These are phyloP conservation scores for Benitochromis conjunctus DNA, from an alignment of 2,113 vertebrate genomes.

Conservation along the genomic window DNA sequence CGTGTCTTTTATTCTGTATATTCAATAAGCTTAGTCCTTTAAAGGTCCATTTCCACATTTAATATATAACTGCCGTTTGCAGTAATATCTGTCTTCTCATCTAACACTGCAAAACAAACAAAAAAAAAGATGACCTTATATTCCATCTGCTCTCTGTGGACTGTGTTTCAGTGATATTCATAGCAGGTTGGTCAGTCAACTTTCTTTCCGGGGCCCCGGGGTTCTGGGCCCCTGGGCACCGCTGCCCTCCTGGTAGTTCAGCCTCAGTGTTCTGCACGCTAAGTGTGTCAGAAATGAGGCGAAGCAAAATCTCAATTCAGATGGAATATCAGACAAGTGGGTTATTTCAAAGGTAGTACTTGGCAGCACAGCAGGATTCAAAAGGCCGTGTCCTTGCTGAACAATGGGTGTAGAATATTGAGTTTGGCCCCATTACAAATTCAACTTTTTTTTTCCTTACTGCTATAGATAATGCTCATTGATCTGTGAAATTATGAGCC, in stretches of 20 bases:
- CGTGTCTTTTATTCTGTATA: neutral
- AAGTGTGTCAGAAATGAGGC: neutral
- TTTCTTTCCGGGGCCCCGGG: neutral
- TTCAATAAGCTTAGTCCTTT: neutral
- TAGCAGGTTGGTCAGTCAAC: neutral
- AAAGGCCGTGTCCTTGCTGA: constrained; percentile 63
- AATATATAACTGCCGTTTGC: neutral
- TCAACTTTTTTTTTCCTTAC: constrained; percentile 43
- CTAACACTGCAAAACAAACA: neutral
- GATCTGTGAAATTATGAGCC: constrained; percentile 76
- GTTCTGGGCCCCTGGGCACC: neutral
- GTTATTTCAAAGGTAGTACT: constrained; percentile 30
- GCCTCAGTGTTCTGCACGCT: neutral
- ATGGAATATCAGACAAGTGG: constrained; percentile 14
- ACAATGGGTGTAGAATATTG: constrained; percentile 67
- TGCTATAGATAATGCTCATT: constrained; percentile 71
- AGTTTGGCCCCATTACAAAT: constrained; percentile 66
- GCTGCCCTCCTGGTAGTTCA: neutral
- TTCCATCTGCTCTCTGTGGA: neutral
- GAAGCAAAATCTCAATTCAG: neutral
- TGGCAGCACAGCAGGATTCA: constrained; percentile 39
- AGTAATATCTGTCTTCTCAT: neutral
- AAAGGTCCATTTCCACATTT: neutral
- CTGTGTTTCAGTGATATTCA: neutral
- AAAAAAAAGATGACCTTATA: neutral